Conservation (phyloP, 2,797 vertebrate species). For the Neosilurus hyrtlii region DNA sequence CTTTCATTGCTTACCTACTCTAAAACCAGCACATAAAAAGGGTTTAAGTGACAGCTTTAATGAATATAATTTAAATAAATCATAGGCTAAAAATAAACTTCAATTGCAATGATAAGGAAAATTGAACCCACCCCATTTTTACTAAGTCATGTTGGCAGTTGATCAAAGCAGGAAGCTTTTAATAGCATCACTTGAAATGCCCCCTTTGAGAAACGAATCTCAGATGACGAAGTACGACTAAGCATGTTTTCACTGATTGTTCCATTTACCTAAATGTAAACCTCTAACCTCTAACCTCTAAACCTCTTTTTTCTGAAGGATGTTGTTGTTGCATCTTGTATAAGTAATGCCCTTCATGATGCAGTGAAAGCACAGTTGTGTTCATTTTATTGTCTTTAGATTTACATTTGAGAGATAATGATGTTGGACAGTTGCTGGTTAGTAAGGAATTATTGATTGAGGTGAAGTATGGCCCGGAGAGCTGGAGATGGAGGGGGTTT, state of each 20-base stretch:
- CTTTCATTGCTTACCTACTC: not conserved
- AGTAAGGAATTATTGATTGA: no score
- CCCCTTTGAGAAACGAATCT: slow-evolving; percentile 17
- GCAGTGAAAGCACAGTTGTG: not conserved
- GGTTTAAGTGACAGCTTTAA: not conserved
- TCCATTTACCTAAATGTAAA: slow-evolving; percentile 33
- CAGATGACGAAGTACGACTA: slow-evolving; percentile 37
- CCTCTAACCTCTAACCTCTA: no score
- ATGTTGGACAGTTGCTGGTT: slow-evolving; percentile 5
- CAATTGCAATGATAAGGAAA: not conserved
- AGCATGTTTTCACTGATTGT: slow-evolving; percentile 23
- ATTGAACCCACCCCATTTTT: not conserved
- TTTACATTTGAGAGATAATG: not conserved
- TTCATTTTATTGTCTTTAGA: not conserved
- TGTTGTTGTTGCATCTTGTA: not conserved
- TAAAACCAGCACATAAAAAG: not conserved
- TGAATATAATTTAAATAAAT: not conserved
- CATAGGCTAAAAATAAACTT: not conserved
- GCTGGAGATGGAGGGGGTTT: no score
- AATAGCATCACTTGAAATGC: slow-evolving; percentile 33
- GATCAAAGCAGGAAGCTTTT: slow-evolving; percentile 24
- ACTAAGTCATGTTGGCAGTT: not conserved
- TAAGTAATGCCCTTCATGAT: not conserved
- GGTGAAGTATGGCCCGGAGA: no score
- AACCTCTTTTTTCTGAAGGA: not conserved